Evolutionary conservation across 2,113 vertebrate species (phyloP).

Genomic region (Mustelus asterias): DNA sequence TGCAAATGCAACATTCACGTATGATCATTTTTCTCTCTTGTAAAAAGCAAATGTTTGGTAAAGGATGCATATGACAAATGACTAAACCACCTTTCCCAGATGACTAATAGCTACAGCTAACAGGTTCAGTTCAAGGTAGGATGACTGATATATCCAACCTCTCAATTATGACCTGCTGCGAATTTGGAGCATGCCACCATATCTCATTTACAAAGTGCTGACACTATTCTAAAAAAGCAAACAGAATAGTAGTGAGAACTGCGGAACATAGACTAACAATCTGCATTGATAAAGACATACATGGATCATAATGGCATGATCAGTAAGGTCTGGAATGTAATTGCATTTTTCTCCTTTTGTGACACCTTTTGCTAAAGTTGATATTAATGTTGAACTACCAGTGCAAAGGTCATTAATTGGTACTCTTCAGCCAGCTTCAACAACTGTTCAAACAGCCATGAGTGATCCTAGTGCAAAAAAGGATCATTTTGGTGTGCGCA

Average conservation of each 20-base stretch:
- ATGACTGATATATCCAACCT: slow-evolving; percentile 7
- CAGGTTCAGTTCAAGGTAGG: not conserved
- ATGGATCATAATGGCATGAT: not conserved
- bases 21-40: not conserved
- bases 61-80: not conserved
- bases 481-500: not conserved
- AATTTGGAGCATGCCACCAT: not conserved
- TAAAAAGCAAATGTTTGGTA: not conserved
- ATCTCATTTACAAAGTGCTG: not conserved
- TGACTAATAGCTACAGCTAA: not conserved
- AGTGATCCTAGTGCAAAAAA: not conserved
- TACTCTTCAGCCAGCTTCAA: not conserved
- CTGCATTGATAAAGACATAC: not conserved
- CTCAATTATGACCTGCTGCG: not conserved
- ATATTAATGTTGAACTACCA: not conserved
- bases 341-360: not conserved
- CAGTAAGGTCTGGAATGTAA: not conserved
- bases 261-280: not conserved
- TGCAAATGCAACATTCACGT: not conserved
- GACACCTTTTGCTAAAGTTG: not conserved
- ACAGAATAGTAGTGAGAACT: not conserved
- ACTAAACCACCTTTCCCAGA: not conserved
- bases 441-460: not conserved
- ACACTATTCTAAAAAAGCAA: not conserved
- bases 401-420: not conserved